phyloP scores from a whole-genome alignment of 2,888 invertebrate species.

The Priocnemis perturbator region DNA sequence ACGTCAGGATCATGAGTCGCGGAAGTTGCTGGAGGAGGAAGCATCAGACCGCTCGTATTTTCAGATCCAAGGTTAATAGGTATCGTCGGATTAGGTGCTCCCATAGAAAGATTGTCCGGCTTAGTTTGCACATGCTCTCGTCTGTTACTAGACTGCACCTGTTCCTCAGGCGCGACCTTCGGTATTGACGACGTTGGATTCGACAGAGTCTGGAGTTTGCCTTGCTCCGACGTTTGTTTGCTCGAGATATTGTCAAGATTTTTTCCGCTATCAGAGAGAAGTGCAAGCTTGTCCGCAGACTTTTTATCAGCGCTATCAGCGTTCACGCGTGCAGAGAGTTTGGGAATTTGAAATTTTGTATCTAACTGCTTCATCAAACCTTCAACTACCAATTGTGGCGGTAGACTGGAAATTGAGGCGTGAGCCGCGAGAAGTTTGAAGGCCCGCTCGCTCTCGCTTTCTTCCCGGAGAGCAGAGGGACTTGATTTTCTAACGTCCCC shows the following conservation, averaged over 20 bases:
- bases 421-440: conserved; percentile 80
- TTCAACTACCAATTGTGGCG: conserved; percentile 82
- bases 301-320: conserved; percentile 62
- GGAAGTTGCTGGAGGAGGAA: conserved; percentile 44
- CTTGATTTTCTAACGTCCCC: conserved; percentile 81
- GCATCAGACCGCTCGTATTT: conserved; percentile 42
- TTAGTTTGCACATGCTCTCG: conserved; percentile 60
- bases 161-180: conserved; percentile 47
- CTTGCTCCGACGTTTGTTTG: conserved; percentile 42
- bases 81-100: conserved; percentile 45
- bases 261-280: conserved; percentile 51
- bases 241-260: conserved; percentile 51
- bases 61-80: conserved; percentile 46
- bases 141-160: conserved; percentile 41
- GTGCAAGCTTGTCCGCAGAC: conserved; percentile 43
- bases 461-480: conserved; percentile 81
- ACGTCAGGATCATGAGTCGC: conserved; percentile 62
- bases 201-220: conserved; percentile 44
- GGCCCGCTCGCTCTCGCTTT: conserved; percentile 79
- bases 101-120: conserved; percentile 58
- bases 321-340: conserved; percentile 80
- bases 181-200: conserved; percentile 36
- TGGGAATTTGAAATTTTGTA: conserved; percentile 92
- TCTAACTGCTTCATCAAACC: conserved; percentile 87
- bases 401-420: conserved; percentile 78